Percentiles rank a stretch among this genome's conserved stretches.
Conservation (phyloP, 2,797 vertebrate species). For the Dendrocincla fuliginosa region DNA sequence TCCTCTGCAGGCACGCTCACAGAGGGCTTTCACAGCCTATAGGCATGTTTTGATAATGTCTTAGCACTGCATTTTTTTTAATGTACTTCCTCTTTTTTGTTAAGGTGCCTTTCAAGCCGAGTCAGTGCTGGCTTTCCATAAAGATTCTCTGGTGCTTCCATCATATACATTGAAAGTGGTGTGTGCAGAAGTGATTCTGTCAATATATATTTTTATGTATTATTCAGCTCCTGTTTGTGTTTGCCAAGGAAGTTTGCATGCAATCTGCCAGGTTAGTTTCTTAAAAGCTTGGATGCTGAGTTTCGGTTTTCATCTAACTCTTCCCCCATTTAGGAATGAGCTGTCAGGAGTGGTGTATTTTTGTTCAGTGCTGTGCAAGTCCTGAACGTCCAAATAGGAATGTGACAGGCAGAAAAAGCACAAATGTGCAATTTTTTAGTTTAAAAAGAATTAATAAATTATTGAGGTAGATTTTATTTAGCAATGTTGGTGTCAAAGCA, state of each 20-base stretch:
- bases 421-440: background rate
- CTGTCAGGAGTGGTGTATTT: background rate
- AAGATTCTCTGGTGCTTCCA: conserved; percentile 12
- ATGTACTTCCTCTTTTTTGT: conserved; percentile 52
- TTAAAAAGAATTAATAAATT: background rate
- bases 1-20: conserved; percentile 39
- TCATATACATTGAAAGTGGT: background rate
- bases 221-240: conserved; percentile 35
- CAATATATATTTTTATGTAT: conserved; percentile 30
- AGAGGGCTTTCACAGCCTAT: conserved; percentile 41
- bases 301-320: conserved; percentile 33
- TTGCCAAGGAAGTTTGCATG: conserved; percentile 13
- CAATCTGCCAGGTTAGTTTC: conserved; percentile 11
- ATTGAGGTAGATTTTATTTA: conserved; percentile 5
- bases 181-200: background rate
- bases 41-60: conserved; percentile 57
- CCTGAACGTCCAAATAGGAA: background rate
- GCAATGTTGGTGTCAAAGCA: background rate
- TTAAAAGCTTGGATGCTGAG: conserved; percentile 45
- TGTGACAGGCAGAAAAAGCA: background rate
- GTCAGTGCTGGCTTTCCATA: conserved; percentile 3
- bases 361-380: background rate
- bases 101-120: conserved; percentile 54
- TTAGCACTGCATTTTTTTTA: conserved; percentile 49
- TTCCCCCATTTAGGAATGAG: background rate